phyloP scores from a whole-genome alignment of 2,888 invertebrate genomes.

The Philopedon plagiatum region DNA sequence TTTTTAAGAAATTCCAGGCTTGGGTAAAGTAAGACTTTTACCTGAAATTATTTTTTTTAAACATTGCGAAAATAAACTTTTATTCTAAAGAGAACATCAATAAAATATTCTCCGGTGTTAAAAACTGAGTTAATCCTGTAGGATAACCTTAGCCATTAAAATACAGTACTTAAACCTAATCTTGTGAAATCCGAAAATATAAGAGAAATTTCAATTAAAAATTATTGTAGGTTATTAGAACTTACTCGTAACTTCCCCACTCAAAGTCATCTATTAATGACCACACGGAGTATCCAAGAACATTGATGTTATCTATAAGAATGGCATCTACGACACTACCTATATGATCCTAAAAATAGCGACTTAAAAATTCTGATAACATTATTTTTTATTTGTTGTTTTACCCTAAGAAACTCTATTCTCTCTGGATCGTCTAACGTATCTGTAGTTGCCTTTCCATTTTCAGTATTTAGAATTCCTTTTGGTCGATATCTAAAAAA shows the following conservation, averaged over 20 bases:
- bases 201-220: no score
- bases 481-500: conserved; percentile 69
- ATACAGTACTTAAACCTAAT: no score
- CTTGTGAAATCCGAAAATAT: no score
- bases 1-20: no score
- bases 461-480: conserved; percentile 74
- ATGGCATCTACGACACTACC: conserved; percentile 36
- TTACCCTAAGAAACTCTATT: conserved; percentile 70
- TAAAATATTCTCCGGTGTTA: no score
- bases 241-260: conserved; percentile 53
- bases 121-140: no score
- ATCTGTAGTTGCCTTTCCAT: conserved; percentile 70
- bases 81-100: no score
- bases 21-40: no score
- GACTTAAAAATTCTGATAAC: background rate
- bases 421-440: conserved; percentile 71
- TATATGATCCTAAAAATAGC: background rate
- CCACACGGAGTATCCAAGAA: conserved; percentile 51
- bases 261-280: conserved; percentile 55
- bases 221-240: no score
- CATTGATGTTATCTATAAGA: conserved; percentile 45
- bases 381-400: background rate
- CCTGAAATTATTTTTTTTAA: no score
- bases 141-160: no score
- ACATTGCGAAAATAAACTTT: no score